Evolutionary conservation across 2,888 invertebrate genomes (phyloP), one percentile per base, ranked within the genome.

Genomic region (Xanthia icteritia): DNA sequence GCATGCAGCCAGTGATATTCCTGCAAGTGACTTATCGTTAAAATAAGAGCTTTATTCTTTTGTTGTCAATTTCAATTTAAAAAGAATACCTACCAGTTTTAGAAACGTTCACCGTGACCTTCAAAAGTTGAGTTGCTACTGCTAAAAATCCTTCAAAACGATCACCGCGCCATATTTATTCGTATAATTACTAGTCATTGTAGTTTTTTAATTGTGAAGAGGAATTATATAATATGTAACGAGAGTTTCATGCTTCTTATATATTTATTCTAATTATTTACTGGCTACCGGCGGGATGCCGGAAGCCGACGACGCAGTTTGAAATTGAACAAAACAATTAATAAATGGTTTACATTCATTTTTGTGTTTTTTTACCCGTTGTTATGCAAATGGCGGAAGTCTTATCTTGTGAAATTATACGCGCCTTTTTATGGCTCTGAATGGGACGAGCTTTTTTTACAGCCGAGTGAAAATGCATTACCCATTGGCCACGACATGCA

Each of bases 291-390:
- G 83, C 76, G 73, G 73, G 66, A 79, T 75, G 76, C 76, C 76
- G 83, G 75, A 75, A 74, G 86, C 67, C 76, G 63, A 74, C 85
- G 80, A 83, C 83, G 89, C 90, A 89, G 89, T 91, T 91, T 91
- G 88, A 90, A 90, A 71, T 86, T 86, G 84, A 88, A 86, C 82
- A 84, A 85, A 87, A 88, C 90, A 93, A 85, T 68, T 77, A 84
- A 93, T 94, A 95, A 94, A 94, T 93, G 94, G 93, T 94, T 95
- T 94, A 93, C 92, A 94, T 92, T 94, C 92, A 89, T 84, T 36
- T 61, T 80, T 74, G 69, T 76, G 80, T 91, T 91, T 90, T 89
- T 91, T 91, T 88, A 54, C 54, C 42, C 42, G 0, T 36, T 81
- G 11, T 27, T 39, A 31, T 17, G 27, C 42, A 27, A 54, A 64